Evolutionary conservation across 2,797 vertebrate species (phyloP).

Genomic region (Hydrolagus colliei): DNA sequence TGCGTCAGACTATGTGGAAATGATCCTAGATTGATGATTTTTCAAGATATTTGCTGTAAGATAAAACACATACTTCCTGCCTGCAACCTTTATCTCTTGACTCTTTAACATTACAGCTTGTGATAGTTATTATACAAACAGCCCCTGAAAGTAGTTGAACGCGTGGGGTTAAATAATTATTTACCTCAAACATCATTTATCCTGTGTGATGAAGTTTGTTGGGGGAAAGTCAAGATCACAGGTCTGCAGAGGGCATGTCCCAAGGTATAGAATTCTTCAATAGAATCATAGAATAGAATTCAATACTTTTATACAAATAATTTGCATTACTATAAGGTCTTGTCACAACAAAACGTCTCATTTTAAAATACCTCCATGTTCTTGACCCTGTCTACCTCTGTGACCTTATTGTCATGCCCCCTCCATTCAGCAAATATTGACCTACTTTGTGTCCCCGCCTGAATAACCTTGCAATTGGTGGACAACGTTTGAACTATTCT

Average conservation of each 20-base stretch:
- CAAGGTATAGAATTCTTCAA: too few relatives aligned
- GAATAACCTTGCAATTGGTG: too few relatives aligned
- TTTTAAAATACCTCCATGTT: too few relatives aligned
- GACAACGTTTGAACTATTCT: too few relatives aligned
- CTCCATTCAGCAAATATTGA: too few relatives aligned
- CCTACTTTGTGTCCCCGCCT: too few relatives aligned
- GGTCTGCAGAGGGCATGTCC: not conserved
- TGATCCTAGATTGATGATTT: not conserved
- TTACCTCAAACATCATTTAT: slow-evolving; percentile 14
- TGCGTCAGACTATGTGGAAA: not conserved
- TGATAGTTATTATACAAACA: not conserved
- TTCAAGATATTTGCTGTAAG: slow-evolving; percentile 21
- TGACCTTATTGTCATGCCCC: too few relatives aligned
- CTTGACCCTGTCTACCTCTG: too few relatives aligned
- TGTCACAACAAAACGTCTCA: too few relatives aligned
- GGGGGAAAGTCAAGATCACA: not conserved
- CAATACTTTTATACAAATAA: too few relatives aligned
- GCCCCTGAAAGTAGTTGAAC: slow-evolving; percentile 1
- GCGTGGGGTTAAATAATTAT: not conserved
- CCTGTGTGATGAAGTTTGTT: not conserved
- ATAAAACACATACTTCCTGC: not conserved
- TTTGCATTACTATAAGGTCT: too few relatives aligned
- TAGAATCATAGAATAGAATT: too few relatives aligned
- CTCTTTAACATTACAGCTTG: not conserved
- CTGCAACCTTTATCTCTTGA: not conserved